Conservation (phyloP, 1,140 invertebrate species). For the Saxidomus purpurata region DNA sequence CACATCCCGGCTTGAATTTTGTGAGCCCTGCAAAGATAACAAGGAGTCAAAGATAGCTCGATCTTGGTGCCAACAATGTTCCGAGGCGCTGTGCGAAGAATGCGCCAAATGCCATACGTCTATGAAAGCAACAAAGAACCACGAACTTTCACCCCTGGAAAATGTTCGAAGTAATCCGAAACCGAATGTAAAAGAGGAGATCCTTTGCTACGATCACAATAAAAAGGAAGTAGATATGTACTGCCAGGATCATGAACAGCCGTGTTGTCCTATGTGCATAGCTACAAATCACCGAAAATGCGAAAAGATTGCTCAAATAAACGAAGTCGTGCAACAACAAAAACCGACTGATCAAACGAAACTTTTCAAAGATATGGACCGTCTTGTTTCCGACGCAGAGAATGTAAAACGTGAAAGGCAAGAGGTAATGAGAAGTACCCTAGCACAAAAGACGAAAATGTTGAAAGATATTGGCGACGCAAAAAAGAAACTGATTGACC, state of each 20-base stretch:
- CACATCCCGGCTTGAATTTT: slow-evolving; percentile 46
- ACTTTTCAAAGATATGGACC: slow-evolving; percentile 58
- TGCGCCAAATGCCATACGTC: slow-evolving; percentile 63
- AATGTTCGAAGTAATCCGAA: slow-evolving; percentile 65
- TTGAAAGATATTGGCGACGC: slow-evolving; percentile 50
- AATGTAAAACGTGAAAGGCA: slow-evolving; percentile 57
- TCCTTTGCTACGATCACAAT: slow-evolving; percentile 44
- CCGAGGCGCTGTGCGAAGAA: slow-evolving; percentile 59
- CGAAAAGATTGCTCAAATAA: slow-evolving; percentile 39
- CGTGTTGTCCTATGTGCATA: slow-evolving; percentile 57
- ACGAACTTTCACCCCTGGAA: slow-evolving; percentile 54
- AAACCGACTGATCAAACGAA: background rate
- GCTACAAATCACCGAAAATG: slow-evolving; percentile 60
- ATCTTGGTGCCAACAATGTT: slow-evolving; percentile 59
- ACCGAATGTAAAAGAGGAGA: slow-evolving; percentile 37
- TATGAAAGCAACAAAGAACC: slow-evolving; percentile 63
- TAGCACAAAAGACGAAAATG: slow-evolving; percentile 59
- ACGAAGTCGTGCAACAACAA: slow-evolving; percentile 21
- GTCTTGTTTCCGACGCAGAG: slow-evolving; percentile 35
- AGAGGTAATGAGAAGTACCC: slow-evolving; percentile 48
- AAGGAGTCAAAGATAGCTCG: slow-evolving; percentile 59
- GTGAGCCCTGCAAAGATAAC: slow-evolving; percentile 64
- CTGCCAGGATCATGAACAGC: slow-evolving; percentile 62
- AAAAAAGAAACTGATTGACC: slow-evolving; percentile 55
- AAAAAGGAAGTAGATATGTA: slow-evolving; percentile 64